These are phyloP conservation scores for Fulica atra DNA, from an alignment of 2,113 vertebrate species.

Conservation along the genomic window DNA sequence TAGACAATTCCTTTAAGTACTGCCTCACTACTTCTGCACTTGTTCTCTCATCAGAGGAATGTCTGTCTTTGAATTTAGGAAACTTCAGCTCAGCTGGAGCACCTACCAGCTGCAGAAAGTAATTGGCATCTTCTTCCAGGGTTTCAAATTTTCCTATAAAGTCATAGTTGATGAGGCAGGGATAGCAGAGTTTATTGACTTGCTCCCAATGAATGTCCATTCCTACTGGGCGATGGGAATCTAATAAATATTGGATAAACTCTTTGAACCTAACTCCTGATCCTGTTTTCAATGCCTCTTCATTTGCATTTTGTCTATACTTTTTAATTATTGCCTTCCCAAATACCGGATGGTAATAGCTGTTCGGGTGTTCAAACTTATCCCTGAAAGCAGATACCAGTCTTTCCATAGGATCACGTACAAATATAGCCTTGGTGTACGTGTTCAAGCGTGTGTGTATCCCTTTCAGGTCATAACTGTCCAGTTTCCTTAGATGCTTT, in stretches of 20 bases:
- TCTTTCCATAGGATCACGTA: slow-evolving; percentile 82
- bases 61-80: slow-evolving; percentile 83
- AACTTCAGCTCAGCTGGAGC: slow-evolving; percentile 75
- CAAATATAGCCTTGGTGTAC: slow-evolving; percentile 80
- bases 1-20: slow-evolving; percentile 74
- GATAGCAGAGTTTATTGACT: slow-evolving; percentile 79
- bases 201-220: slow-evolving; percentile 85
- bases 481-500: slow-evolving; percentile 74
- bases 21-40: slow-evolving; percentile 75
- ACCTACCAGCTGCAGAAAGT: slow-evolving; percentile 76
- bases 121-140: slow-evolving; percentile 78
- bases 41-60: slow-evolving; percentile 80
- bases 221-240: slow-evolving; percentile 76
- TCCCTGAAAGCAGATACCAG: slow-evolving; percentile 84
- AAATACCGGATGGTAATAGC: slow-evolving; percentile 80
- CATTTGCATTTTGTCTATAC: slow-evolving; percentile 70
- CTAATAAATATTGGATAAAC: slow-evolving; percentile 77
- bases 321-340: slow-evolving; percentile 82
- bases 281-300: slow-evolving; percentile 72
- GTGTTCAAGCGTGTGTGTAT: slow-evolving; percentile 71
- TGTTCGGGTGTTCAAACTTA: slow-evolving; percentile 83
- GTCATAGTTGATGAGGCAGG: slow-evolving; percentile 79
- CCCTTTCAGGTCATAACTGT: slow-evolving; percentile 75
- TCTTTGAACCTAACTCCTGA: slow-evolving; percentile 80
- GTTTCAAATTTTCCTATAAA: slow-evolving; percentile 83